Evolutionary conservation across 2,888 invertebrate genomes (phyloP).

Genomic region (Nemotelus nigrinus): DNA sequence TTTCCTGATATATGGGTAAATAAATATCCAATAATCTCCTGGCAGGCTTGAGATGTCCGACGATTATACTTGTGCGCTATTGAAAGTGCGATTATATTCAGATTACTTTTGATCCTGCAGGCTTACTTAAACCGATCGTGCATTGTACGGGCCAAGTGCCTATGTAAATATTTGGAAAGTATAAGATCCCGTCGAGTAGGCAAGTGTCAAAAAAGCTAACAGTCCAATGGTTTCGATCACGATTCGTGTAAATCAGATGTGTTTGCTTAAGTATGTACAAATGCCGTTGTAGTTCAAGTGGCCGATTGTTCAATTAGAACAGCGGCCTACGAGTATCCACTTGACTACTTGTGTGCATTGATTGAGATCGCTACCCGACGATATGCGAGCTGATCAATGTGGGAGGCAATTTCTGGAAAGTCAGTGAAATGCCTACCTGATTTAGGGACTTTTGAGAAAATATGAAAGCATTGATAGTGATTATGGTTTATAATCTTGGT

Average conservation of each 20-base stretch:
- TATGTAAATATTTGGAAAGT: conserved; percentile 41
- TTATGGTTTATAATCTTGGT: no score
- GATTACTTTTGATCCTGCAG: conserved; percentile 39
- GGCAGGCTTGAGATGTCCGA: background rate
- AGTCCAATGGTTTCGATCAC: conserved; percentile 18
- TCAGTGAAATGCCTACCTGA: background rate
- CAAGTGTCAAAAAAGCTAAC: conserved; percentile 26
- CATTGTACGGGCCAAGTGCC: conserved; percentile 21
- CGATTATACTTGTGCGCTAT: conserved; percentile 34
- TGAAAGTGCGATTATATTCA: conserved; percentile 35
- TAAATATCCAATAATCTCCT: conserved; percentile 8
- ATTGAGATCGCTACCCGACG: background rate
- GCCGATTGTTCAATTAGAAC: conserved; percentile 40
- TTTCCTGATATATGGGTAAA: conserved; percentile 20
- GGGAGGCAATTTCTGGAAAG: conserved; percentile 1
- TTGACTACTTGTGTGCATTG: conserved; percentile 41
- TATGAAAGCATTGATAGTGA: no score
- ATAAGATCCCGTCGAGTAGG: conserved; percentile 28
- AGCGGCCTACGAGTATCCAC: conserved; percentile 21
- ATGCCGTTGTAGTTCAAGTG: conserved; percentile 29
- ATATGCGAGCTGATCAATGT: background rate
- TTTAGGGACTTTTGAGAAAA: no score
- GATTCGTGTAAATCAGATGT: background rate
- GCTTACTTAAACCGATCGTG: background rate
- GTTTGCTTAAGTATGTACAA: background rate